Conservation (phyloP, 1,140 invertebrate species). For the Limonius californicus region DNA sequence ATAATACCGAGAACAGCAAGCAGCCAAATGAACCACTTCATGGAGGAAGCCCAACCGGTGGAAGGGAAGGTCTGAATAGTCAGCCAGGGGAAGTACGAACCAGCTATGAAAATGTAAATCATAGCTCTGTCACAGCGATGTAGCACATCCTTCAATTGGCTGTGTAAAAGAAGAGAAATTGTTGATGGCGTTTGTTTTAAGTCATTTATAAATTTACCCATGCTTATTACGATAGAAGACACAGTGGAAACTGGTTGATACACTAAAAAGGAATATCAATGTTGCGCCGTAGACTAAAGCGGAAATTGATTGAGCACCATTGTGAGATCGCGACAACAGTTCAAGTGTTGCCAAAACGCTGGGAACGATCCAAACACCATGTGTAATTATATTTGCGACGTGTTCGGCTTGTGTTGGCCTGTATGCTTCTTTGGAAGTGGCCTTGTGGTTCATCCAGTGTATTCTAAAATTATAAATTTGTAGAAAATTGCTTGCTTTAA, state of each 20-base stretch:
- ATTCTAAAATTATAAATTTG: slow-evolving; percentile 50
- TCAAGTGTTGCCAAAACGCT: slow-evolving; percentile 72
- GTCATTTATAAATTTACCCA: slow-evolving; percentile 52
- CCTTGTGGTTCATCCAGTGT: slow-evolving; percentile 66
- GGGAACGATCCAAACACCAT: slow-evolving; percentile 82
- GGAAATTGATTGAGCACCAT: slow-evolving; percentile 70
- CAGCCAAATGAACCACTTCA: slow-evolving; percentile 83
- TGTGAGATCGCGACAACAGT: slow-evolving; percentile 67
- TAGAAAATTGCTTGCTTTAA: background rate
- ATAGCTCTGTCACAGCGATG: slow-evolving; percentile 92
- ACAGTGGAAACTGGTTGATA: slow-evolving; percentile 89
- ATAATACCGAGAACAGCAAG: slow-evolving; percentile 81
- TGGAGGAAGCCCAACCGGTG: slow-evolving; percentile 57
- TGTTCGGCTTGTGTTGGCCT: slow-evolving; percentile 79
- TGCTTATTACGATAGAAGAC: slow-evolving; percentile 74
- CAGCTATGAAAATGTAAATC: slow-evolving; percentile 95
- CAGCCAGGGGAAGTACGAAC: slow-evolving; percentile 94
- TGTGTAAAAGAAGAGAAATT: slow-evolving; percentile 49
- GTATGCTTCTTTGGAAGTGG: slow-evolving; percentile 62
- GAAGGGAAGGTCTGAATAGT: slow-evolving; percentile 62
- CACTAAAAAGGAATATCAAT: slow-evolving; percentile 78
- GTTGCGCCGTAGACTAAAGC: slow-evolving; percentile 82
- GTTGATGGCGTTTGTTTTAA: background rate
- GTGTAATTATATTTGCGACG: slow-evolving; percentile 85
- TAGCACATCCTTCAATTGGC: slow-evolving; percentile 76